phyloP scores from a whole-genome alignment of 1,140 invertebrate genomes.

The Polyergus mexicanus region DNA sequence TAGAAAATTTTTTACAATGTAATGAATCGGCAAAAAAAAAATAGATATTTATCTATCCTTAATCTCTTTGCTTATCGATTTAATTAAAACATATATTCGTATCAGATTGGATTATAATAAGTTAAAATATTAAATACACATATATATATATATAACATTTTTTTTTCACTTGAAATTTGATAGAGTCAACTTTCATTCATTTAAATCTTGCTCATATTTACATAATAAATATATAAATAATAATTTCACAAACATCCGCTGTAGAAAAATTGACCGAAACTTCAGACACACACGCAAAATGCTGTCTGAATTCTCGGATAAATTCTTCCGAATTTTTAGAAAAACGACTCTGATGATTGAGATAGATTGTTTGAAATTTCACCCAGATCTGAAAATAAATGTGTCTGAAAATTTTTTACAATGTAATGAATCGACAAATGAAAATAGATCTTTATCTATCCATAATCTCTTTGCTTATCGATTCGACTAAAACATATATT shows the following conservation, averaged over 20 bases:
- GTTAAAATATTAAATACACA: background rate
- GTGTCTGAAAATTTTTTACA: too few species aligned
- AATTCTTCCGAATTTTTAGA: too few species aligned
- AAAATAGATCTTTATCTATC: background rate
- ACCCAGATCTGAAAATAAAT: too few species aligned
- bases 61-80: background rate
- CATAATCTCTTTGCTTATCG: background rate
- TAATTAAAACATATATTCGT: background rate
- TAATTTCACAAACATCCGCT: background rate
- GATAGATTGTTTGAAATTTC: too few species aligned
- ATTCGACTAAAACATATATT: slow-evolving; percentile 15
- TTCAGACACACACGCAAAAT: too few species aligned
- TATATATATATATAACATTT: too few species aligned
- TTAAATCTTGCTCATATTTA: background rate
- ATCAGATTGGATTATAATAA: background rate
- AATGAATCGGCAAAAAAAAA: background rate
- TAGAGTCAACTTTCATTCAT: background rate
- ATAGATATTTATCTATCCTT: background rate
- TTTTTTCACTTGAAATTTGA: background rate
- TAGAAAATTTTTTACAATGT: too few species aligned
- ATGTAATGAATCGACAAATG: background rate
- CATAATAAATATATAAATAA: background rate
- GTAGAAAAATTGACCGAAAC: too few species aligned
- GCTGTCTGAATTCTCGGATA: too few species aligned
- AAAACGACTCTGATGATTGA: too few species aligned